A percentile compares a stretch with the other conserved stretches of the same genome.
Evolutionary conservation across 2,888 invertebrate genomes (phyloP).

Genomic region (Cheilosia vernalis): DNA sequence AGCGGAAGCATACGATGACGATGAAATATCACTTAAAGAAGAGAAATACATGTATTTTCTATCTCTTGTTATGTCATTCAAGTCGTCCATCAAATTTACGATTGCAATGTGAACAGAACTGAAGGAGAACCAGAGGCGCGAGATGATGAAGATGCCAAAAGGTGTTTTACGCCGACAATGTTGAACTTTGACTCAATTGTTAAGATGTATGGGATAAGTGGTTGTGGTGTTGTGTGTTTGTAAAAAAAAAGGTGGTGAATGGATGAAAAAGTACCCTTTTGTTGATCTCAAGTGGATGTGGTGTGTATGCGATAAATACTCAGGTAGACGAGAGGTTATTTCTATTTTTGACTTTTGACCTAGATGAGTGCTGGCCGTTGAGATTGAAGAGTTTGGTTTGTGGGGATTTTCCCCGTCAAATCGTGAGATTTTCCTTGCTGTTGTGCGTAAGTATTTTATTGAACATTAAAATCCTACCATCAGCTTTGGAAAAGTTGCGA

Average conservation of each 20-base stretch:
- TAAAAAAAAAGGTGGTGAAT: slow-evolving; percentile 1
- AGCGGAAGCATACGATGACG: slow-evolving; percentile 36
- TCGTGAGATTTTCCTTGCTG: too few species aligned
- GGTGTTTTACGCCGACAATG: slow-evolving; percentile 30
- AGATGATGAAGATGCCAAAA: slow-evolving; percentile 10
- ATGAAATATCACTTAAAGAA: slow-evolving; percentile 64
- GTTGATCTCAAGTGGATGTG: slow-evolving; percentile 28
- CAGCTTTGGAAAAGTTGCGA: too few species aligned
- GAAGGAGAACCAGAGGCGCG: not conserved
- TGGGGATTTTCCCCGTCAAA: not conserved
- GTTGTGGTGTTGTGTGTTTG: not conserved
- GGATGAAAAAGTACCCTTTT: not conserved
- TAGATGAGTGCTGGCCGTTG: slow-evolving; percentile 9
- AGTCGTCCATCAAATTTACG: slow-evolving; percentile 55
- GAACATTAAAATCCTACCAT: too few species aligned
- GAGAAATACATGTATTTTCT: slow-evolving; percentile 5
- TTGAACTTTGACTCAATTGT: slow-evolving; percentile 48
- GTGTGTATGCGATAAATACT: not conserved
- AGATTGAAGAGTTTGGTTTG: not conserved
- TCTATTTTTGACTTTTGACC: slow-evolving; percentile 35
- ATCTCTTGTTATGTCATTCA: slow-evolving; percentile 42
- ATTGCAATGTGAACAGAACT: not conserved
- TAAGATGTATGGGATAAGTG: slow-evolving; percentile 24
- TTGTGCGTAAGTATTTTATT: too few species aligned
- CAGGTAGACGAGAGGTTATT: slow-evolving; percentile 9